Percentiles rank a stretch among this genome's conserved stretches.
Evolutionary conservation across 2,888 invertebrate genomes (phyloP).

Genomic region (Tanypteryx hageni): DNA sequence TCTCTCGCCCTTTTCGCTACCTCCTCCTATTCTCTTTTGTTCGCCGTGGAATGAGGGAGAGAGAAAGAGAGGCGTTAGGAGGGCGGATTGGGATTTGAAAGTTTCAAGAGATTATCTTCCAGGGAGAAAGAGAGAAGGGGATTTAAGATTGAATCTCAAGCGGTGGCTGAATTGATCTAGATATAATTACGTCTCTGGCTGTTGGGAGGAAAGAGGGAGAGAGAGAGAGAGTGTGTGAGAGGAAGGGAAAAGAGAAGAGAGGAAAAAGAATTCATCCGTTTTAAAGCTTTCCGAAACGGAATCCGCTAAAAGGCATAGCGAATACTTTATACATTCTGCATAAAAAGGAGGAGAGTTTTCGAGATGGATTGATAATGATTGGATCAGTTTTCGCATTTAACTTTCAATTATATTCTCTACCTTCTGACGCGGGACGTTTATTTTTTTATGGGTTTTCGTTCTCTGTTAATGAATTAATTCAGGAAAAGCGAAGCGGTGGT

Average conservation of each 20-base stretch:
- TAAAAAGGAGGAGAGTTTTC: background rate
- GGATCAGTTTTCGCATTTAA: slow-evolving; percentile 11
- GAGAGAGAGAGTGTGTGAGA: too few species aligned
- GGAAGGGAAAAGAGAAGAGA: background rate
- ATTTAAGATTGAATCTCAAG: slow-evolving; percentile 1
- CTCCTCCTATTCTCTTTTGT: too few species aligned
- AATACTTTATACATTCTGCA: background rate
- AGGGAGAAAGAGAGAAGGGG: background rate
- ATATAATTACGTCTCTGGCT: too few species aligned
- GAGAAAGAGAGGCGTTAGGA: background rate
- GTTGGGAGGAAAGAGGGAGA: too few species aligned
- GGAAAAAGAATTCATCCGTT: background rate
- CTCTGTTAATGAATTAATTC: background rate
- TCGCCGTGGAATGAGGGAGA: too few species aligned
- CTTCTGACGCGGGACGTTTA: background rate
- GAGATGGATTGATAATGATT: background rate
- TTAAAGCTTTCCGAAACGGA: too few species aligned
- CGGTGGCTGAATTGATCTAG: background rate
- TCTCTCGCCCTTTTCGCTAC: too few species aligned
- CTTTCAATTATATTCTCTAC: background rate
- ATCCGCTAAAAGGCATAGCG: background rate
- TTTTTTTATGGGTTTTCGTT: background rate
- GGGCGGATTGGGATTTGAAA: background rate
- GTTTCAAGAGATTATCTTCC: background rate
- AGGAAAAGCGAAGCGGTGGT: background rate